Evolutionary conservation across 2,888 invertebrate genomes (phyloP).

Genomic region (Dyspetes luteomarginatus): DNA sequence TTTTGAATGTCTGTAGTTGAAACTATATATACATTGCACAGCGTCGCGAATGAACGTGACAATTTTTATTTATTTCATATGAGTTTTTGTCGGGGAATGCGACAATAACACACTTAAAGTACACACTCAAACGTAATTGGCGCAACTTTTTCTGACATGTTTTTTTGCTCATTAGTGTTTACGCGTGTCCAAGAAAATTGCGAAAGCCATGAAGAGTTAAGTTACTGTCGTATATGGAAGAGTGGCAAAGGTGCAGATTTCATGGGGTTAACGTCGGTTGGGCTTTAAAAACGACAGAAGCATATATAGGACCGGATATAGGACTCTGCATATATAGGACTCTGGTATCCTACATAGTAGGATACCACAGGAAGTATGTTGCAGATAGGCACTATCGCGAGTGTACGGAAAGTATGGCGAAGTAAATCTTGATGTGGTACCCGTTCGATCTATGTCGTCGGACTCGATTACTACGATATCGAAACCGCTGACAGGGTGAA

Average conservation of each 20-base stretch:
- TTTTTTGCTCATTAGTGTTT: neutral
- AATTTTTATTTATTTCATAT: no score
- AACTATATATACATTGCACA: no score
- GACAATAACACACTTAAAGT: no score
- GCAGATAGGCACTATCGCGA: neutral
- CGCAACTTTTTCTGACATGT: no score
- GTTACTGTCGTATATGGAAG: neutral
- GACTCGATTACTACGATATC: slow-evolving; percentile 45
- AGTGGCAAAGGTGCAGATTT: neutral
- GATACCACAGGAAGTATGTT: neutral
- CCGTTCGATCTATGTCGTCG: slow-evolving; percentile 25
- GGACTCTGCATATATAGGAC: neutral
- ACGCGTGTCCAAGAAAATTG: neutral
- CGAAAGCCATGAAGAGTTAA: neutral
- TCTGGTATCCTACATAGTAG: no score
- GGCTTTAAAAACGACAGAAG: slow-evolving; percentile 32
- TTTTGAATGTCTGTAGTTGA: no score
- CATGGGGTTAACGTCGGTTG: slow-evolving; percentile 22
- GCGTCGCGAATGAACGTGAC: no score
- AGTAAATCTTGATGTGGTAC: slow-evolving; percentile 26
- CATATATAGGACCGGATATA: no score
- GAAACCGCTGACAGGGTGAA: slow-evolving; percentile 16
- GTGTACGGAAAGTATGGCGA: slow-evolving; percentile 20
- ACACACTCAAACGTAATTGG: no score
- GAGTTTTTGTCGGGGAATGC: no score